These are phyloP conservation scores for Drosophila borealis DNA, from an alignment of 2,888 invertebrate genomes.

Conservation along the genomic window DNA sequence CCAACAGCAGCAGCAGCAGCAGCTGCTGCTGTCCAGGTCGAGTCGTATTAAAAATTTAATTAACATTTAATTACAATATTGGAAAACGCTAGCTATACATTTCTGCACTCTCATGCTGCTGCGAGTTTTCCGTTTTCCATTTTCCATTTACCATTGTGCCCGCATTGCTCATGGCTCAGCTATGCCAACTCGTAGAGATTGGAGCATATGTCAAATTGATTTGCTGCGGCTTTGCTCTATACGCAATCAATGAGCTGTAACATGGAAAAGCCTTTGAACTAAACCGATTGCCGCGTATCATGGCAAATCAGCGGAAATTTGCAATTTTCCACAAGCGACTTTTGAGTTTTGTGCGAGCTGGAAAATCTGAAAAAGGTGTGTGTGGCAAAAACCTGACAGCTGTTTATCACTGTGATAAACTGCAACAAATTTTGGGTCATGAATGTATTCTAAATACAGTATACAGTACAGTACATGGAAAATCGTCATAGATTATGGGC, in stretches of 20 bases:
- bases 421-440: slow-evolving; percentile 46
- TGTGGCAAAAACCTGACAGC: slow-evolving; percentile 29
- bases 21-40: slow-evolving; percentile 20
- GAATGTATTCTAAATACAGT: slow-evolving; percentile 16
- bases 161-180: slow-evolving; percentile 40
- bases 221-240: slow-evolving; percentile 56
- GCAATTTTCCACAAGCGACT: slow-evolving; percentile 48
- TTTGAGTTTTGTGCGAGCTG: slow-evolving; percentile 10
- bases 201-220: slow-evolving; percentile 74
- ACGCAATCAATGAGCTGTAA: slow-evolving; percentile 70
- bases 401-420: slow-evolving; percentile 49
- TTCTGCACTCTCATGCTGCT: slow-evolving; percentile 37
- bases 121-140: slow-evolving; percentile 16
- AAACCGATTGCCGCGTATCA: slow-evolving; percentile 49
- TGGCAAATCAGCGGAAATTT: slow-evolving; percentile 58
- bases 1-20: not conserved
- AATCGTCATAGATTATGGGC: not conserved
- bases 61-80: slow-evolving; percentile 57
- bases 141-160: slow-evolving; percentile 34
- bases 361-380: slow-evolving; percentile 24
- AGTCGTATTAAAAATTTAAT: slow-evolving; percentile 65
- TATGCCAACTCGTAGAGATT: slow-evolving; percentile 34
- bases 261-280: slow-evolving; percentile 68
- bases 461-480: too few relatives aligned
- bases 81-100: slow-evolving; percentile 19